Evolutionary conservation across 2,113 vertebrate species (phyloP).

Genomic region (Hemiscyllium ocellatum): DNA sequence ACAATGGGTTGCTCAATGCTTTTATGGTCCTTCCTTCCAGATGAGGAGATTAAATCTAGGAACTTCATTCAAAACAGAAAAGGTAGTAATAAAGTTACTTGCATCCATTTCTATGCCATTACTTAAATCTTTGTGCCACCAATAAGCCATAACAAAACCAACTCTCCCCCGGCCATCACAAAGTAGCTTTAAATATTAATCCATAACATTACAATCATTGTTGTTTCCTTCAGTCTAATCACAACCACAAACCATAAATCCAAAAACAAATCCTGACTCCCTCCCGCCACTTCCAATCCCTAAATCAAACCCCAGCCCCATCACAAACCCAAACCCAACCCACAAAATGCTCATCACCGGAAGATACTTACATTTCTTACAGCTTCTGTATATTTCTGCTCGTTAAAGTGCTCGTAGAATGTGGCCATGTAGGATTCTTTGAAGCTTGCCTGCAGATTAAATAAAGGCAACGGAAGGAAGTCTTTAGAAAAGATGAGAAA

Average conservation of each 20-base stretch:
- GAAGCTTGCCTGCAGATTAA: slow-evolving; percentile 78
- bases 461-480: slow-evolving; percentile 10
- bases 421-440: slow-evolving; percentile 96
- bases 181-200: neutral
- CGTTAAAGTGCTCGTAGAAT: slow-evolving; percentile 95
- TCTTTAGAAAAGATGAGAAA: neutral
- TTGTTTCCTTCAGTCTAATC: neutral
- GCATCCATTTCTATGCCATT: neutral
- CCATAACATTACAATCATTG: neutral
- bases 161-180: neutral
- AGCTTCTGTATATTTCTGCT: slow-evolving; percentile 93
- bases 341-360: neutral
- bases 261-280: too few species aligned
- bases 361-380: slow-evolving; percentile 84
- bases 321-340: neutral
- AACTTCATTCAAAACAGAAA: slow-evolving; percentile 62
- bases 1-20: slow-evolving; percentile 92
- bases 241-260: too few species aligned
- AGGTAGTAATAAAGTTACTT: neutral
- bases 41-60: slow-evolving; percentile 93
- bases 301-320: neutral
- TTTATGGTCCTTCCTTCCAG: slow-evolving; percentile 89
- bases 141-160: neutral
- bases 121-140: neutral
- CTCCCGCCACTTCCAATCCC: too few species aligned